phyloP scores from a whole-genome alignment of 2,888 invertebrate species.

The Cybosia mesomella region DNA sequence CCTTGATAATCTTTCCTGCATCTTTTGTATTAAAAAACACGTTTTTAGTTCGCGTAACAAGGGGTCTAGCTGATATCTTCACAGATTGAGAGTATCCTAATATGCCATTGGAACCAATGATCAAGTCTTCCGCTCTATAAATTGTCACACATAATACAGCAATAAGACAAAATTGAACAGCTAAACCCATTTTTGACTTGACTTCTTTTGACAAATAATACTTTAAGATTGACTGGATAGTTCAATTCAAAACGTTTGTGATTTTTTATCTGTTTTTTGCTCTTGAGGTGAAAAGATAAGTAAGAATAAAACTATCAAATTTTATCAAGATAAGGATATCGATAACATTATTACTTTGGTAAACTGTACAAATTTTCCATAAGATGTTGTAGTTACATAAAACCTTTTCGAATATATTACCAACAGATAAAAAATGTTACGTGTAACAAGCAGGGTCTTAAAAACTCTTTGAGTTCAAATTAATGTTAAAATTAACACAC shows the following conservation, averaged over 20 bases:
- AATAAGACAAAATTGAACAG: constrained; percentile 22
- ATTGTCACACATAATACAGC: constrained; percentile 30
- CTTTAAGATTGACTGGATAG: neutral
- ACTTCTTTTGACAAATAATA: neutral
- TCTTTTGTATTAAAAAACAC: constrained; percentile 71
- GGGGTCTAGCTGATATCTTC: constrained; percentile 63
- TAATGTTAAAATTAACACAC: too few species aligned
- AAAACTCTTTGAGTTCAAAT: too few species aligned
- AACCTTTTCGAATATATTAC: neutral
- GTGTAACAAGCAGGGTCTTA: neutral
- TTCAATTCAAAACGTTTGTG: neutral
- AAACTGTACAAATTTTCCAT: neutral
- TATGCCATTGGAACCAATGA: constrained; percentile 64
- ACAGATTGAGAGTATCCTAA: constrained; percentile 68
- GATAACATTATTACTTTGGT: neutral
- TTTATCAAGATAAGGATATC: neutral
- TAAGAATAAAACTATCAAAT: constrained; percentile 1
- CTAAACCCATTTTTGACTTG: constrained; percentile 28
- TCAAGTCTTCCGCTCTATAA: constrained; percentile 57
- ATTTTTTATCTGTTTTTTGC: neutral
- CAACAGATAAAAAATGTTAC: neutral
- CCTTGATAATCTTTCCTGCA: constrained; percentile 35
- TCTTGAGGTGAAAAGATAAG: neutral
- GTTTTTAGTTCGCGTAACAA: constrained; percentile 67
- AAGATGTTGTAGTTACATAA: neutral